These are phyloP conservation scores for Haemorhous mexicanus DNA, from an alignment of 2,113 vertebrate species.

Conservation along the genomic window DNA sequence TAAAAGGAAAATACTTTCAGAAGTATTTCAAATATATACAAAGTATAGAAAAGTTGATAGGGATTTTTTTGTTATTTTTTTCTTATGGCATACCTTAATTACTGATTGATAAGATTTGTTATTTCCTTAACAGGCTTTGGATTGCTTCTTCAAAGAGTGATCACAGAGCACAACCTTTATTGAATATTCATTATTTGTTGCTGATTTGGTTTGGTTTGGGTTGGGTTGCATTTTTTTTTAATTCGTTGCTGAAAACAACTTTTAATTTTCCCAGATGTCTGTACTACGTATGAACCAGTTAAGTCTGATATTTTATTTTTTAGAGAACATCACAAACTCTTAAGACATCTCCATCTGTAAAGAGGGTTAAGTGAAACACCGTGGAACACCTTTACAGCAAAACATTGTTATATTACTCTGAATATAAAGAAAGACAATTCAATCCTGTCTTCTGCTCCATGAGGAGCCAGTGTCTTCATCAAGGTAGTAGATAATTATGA, in stretches of 20 bases:
- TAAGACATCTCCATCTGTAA: not conserved
- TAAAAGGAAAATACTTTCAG: not conserved
- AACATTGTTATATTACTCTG: not conserved
- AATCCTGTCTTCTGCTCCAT: not conserved
- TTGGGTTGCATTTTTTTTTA: not conserved
- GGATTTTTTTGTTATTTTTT: not conserved
- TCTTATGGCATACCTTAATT: not conserved
- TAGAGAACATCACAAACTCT: not conserved
- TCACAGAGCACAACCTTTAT: not conserved
- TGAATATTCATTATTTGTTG: not conserved
- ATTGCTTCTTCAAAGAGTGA: not conserved
- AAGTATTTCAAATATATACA: not conserved
- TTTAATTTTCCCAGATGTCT: not conserved
- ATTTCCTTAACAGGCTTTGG: not conserved
- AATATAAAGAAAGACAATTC: not conserved
- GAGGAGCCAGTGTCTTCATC: not conserved
- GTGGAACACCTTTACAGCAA: not conserved
- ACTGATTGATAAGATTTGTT: not conserved
- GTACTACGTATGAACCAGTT: not conserved
- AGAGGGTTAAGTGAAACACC: not conserved
- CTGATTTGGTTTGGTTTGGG: not conserved
- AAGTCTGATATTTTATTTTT: not conserved
- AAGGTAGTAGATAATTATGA: not conserved
- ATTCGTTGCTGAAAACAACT: not conserved
- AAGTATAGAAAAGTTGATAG: too few species aligned